Conservation (phyloP, 2,113 vertebrate species). For the Conger conger region DNA sequence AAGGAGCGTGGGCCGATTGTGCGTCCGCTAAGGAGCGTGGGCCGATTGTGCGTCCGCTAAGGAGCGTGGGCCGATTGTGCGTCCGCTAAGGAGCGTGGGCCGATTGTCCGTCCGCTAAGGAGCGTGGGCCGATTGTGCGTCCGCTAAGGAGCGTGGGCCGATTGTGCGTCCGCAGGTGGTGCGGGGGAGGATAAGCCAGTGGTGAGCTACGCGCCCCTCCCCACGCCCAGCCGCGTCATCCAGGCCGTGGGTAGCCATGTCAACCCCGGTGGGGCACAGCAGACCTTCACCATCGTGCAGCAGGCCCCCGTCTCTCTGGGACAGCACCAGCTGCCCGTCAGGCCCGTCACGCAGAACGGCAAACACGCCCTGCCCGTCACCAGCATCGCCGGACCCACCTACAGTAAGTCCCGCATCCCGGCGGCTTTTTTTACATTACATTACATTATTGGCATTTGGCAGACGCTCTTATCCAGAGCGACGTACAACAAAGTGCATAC, state of each 20-base stretch:
- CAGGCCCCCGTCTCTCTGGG: conserved; percentile 75
- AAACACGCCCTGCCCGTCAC: conserved; percentile 80
- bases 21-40: no score
- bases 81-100: no score
- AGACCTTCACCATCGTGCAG: conserved; percentile 80
- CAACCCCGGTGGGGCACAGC: conserved; percentile 70
- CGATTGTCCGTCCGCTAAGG: no score
- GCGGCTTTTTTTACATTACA: no score
- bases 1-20: no score
- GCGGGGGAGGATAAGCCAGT: conserved; percentile 76
- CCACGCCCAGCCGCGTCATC: conserved; percentile 81
- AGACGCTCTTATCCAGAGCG: no score
- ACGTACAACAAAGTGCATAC: no score
- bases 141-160: not conserved
- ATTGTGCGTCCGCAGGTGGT: conserved; percentile 46
- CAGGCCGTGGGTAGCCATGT: conserved; percentile 84
- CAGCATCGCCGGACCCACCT: conserved; percentile 73
- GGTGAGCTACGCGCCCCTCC: conserved; percentile 71
- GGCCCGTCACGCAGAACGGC: conserved; percentile 88
- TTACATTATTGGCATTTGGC: no score
- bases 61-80: no score
- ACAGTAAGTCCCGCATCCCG: conserved; percentile 69
- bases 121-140: no score
- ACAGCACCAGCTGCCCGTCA: conserved; percentile 87
- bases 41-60: no score